phyloP scores from a whole-genome alignment of 2,888 invertebrate genomes.

The Zonitis immaculata region DNA sequence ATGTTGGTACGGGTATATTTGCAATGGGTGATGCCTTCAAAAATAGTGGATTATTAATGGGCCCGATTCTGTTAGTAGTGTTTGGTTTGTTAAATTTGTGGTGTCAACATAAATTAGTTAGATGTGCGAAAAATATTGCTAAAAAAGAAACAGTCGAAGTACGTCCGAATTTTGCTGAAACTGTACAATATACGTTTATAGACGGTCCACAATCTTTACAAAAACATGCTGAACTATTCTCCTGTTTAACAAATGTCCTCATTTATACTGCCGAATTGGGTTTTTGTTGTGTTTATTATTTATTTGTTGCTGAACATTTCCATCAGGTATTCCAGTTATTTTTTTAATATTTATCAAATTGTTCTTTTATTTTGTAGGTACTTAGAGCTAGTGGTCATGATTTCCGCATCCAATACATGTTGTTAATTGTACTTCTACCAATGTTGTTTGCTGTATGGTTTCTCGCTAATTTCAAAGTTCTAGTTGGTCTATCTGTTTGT shows the following conservation, averaged over 20 bases:
- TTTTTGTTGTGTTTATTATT: conserved; percentile 96
- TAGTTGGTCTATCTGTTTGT: no score
- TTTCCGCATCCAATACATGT: conserved; percentile 60
- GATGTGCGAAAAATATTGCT: not conserved
- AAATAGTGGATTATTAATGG: conserved; percentile 78
- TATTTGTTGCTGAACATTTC: conserved; percentile 74
- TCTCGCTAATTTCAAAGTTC: not conserved
- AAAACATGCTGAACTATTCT: conserved; percentile 4
- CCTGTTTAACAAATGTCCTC: conserved; percentile 56
- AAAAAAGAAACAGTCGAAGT: conserved; percentile 8
- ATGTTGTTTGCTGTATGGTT: conserved; percentile 50
- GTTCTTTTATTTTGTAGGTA: conserved; percentile 55
- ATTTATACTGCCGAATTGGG: conserved; percentile 92
- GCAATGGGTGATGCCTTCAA: conserved; percentile 90
- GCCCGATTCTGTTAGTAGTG: conserved; percentile 66
- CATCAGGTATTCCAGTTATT: no score
- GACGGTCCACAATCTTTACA: not conserved
- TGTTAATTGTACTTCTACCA: conserved; percentile 63
- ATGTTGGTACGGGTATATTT: conserved; percentile 87
- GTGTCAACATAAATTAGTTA: conserved; percentile 82
- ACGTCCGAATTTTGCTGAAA: conserved; percentile 9
- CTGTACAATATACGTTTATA: conserved; percentile 9
- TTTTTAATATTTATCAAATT: not conserved
- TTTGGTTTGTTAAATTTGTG: conserved; percentile 80
- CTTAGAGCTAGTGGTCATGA: conserved; percentile 56